These are phyloP conservation scores for Desoria tigrina DNA, from an alignment of 2,888 invertebrate genomes.

Conservation along the genomic window DNA sequence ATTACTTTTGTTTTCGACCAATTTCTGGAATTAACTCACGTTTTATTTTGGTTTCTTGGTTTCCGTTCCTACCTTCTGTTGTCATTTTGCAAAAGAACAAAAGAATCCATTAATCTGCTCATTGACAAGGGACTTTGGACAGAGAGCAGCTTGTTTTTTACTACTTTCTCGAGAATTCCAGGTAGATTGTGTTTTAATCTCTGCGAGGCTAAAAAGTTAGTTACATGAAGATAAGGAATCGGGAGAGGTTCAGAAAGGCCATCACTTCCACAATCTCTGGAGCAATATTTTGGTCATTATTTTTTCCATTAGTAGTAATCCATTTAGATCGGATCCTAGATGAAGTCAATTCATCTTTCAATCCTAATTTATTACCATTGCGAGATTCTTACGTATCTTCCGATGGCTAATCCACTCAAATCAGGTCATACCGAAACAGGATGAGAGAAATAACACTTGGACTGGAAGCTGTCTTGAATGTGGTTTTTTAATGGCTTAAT, in stretches of 20 bases:
- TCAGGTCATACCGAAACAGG: conserved; percentile 14
- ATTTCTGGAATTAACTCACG: conserved; percentile 20
- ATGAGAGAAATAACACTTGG: no score
- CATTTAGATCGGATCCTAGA: conserved; percentile 19
- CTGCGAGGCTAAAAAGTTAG: no score
- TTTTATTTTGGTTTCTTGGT: conserved; percentile 20
- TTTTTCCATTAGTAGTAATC: background rate
- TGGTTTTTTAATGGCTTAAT: conserved; percentile 18
- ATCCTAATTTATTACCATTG: conserved; percentile 19
- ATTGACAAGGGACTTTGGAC: no score
- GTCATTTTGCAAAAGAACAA: conserved; percentile 20
- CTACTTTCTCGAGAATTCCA: no score
- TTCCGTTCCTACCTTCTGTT: conserved; percentile 10
- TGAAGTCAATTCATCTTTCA: conserved; percentile 10
- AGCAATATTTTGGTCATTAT: no score
- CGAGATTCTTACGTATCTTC: conserved; percentile 10
- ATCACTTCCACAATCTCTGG: no score
- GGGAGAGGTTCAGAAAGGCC: no score
- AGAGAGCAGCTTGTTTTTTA: no score
- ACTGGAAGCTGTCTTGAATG: no score
- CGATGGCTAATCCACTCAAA: conserved; percentile 18
- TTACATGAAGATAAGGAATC: no score
- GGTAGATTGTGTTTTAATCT: no score
- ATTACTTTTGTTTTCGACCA: conserved; percentile 17
- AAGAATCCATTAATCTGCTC: background rate